A percentile compares a stretch with the other conserved stretches of the same genome.
phyloP scores from a whole-genome alignment of 2,113 vertebrate genomes.

The Cranoglanis bouderius region DNA sequence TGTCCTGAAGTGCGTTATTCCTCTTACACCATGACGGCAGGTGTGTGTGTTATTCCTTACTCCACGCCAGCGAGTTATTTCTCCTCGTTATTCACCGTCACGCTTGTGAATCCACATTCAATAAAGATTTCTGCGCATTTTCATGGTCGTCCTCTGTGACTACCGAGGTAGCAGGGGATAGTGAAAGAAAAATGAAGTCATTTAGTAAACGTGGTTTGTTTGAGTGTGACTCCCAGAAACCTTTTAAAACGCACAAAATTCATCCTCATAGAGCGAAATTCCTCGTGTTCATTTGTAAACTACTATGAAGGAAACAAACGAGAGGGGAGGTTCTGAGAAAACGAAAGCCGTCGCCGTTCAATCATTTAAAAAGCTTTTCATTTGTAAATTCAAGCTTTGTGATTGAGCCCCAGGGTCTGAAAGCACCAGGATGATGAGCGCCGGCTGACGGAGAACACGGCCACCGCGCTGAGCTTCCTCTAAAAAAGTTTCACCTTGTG shows the following conservation, averaged over 20 bases:
- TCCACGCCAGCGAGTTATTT: neutral
- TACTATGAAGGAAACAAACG: too few species aligned
- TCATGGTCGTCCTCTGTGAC: neutral
- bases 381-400: neutral
- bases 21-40: neutral
- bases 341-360: neutral
- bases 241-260: neutral
- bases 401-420: neutral
- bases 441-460: too few species aligned
- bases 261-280: neutral
- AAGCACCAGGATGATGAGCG: neutral
- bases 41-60: too few species aligned
- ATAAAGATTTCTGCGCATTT: neutral
- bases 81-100: neutral
- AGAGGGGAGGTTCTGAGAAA: too few species aligned
- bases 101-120: neutral
- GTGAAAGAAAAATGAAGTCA: neutral
- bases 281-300: neutral
- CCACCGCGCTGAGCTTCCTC: neutral
- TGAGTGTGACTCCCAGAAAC: neutral
- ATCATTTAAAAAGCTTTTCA: neutral
- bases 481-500: neutral
- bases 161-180: neutral
- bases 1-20: neutral
- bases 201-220: neutral